Evolutionary conservation across 1,140 invertebrate species (phyloP).

Genomic region (Sitophilus oryzae): DNA sequence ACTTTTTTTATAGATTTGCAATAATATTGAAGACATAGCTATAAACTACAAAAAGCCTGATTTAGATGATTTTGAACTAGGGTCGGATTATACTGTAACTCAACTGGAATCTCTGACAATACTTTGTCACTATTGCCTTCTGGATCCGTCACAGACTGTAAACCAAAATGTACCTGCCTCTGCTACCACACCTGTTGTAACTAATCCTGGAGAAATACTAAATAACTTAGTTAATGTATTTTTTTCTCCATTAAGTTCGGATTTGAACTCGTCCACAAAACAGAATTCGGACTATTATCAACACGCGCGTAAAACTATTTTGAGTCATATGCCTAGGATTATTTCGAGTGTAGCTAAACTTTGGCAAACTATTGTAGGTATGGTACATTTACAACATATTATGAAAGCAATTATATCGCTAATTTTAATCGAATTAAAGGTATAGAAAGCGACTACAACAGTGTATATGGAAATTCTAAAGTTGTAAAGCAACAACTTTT

Average conservation of each 20-base stretch:
- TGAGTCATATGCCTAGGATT: conserved; percentile 76
- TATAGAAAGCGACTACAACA: conserved; percentile 44
- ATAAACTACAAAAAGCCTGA: conserved; percentile 36
- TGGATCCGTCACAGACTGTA: conserved; percentile 63
- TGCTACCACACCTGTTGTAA: conserved; percentile 36
- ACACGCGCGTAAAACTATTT: conserved; percentile 63
- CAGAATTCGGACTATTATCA: conserved; percentile 49
- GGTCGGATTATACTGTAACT: conserved; percentile 72
- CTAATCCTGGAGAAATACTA: conserved; percentile 67
- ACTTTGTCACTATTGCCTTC: conserved; percentile 77
- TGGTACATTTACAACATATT: not conserved
- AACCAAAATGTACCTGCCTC: conserved; percentile 54
- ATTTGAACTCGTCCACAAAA: conserved; percentile 33
- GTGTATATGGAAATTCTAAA: conserved; percentile 55
- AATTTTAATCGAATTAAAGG: conserved; percentile 17
- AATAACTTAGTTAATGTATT: conserved; percentile 79
- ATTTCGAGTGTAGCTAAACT: conserved; percentile 71
- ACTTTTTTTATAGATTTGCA: conserved; percentile 53
- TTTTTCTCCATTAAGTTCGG: conserved; percentile 43
- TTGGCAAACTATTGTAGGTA: conserved; percentile 64
- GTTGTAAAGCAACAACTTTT: conserved; percentile 72
- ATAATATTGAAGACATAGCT: conserved; percentile 65
- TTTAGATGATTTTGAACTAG: conserved; percentile 34
- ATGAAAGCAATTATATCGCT: not conserved
- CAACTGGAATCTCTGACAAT: conserved; percentile 78